These are phyloP conservation scores for Amblyopsis hoosieri DNA, from an alignment of 2,797 vertebrate species.

Conservation along the genomic window DNA sequence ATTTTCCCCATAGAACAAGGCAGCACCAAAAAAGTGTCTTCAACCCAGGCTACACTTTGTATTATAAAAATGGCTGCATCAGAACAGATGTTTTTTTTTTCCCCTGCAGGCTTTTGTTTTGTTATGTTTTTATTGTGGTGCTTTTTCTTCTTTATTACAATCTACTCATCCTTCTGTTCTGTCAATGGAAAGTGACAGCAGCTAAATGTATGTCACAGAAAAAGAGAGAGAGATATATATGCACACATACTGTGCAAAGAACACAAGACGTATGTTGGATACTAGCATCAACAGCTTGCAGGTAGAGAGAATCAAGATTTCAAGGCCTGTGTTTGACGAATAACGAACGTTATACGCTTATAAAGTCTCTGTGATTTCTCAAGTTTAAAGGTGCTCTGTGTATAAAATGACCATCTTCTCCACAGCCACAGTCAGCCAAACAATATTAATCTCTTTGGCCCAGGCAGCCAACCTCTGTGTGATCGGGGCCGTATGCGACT, in stretches of 20 bases:
- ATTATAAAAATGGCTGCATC: conserved; percentile 30
- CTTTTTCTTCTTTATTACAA: conserved; percentile 16
- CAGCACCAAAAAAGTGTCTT: conserved; percentile 36
- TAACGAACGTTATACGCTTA: background rate
- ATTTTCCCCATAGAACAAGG: conserved; percentile 25
- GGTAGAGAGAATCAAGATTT: background rate
- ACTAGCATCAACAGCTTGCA: conserved; percentile 15
- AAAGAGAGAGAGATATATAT: conserved; percentile 3
- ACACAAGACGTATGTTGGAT: conserved; percentile 15
- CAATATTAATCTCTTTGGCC: too few relatives aligned
- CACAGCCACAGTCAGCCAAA: too few relatives aligned
- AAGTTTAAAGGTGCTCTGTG: too few relatives aligned
- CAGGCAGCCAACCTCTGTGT: too few relatives aligned
- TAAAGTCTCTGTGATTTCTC: too few relatives aligned
- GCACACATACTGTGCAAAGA: conserved; percentile 1
- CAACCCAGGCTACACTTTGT: conserved; percentile 53
- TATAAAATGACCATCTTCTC: too few relatives aligned
- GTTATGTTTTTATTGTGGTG: too few relatives aligned
- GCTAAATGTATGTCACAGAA: conserved; percentile 11
- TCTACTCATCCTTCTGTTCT: conserved; percentile 37
- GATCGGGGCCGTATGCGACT: too few relatives aligned
- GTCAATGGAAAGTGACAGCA: conserved; percentile 58
- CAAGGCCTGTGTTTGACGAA: background rate
- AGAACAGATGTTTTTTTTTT: conserved; percentile 13
- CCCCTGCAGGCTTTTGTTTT: background rate